phyloP scores from a whole-genome alignment of 2,888 invertebrate genomes.

The Hemicrepidius hirtus region DNA sequence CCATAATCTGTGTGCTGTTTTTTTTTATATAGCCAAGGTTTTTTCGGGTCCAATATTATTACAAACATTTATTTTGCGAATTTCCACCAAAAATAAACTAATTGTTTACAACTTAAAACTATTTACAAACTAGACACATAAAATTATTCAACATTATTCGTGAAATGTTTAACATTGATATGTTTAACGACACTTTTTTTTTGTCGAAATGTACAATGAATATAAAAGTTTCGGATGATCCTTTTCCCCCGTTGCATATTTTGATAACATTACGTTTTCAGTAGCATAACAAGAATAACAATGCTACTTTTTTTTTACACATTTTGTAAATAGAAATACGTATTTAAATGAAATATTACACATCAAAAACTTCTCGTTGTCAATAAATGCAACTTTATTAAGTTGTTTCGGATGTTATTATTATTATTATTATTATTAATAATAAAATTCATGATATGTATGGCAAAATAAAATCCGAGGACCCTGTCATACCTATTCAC shows the following conservation, averaged over 20 bases:
- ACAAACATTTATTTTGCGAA: constrained; percentile 40
- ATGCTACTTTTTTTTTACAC: not conserved
- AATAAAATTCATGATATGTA: not conserved
- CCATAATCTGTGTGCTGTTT: constrained; percentile 5
- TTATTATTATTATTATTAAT: not conserved
- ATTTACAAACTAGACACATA: constrained; percentile 39
- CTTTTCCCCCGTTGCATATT: not conserved
- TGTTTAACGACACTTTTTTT: constrained; percentile 45
- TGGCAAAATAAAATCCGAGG: constrained; percentile 26
- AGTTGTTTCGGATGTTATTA: not conserved
- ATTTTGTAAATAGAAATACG: too few species aligned
- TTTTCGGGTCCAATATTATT: constrained; percentile 13
- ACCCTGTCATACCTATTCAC: constrained; percentile 35
- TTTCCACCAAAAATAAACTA: constrained; percentile 46
- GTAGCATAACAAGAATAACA: not conserved
- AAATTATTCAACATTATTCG: constrained; percentile 39
- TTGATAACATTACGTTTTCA: not conserved
- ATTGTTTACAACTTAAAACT: constrained; percentile 44
- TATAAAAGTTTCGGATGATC: constrained; percentile 3
- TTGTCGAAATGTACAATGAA: constrained; percentile 25
- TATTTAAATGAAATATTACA: too few species aligned
- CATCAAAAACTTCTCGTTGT: too few species aligned
- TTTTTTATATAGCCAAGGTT: not conserved
- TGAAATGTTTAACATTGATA: constrained; percentile 41
- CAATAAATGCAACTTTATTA: not conserved